A percentile compares a stretch with the other conserved stretches of the same genome.
phyloP scores from a whole-genome alignment of 1,140 invertebrate genomes.

The Panulirus ornatus region DNA sequence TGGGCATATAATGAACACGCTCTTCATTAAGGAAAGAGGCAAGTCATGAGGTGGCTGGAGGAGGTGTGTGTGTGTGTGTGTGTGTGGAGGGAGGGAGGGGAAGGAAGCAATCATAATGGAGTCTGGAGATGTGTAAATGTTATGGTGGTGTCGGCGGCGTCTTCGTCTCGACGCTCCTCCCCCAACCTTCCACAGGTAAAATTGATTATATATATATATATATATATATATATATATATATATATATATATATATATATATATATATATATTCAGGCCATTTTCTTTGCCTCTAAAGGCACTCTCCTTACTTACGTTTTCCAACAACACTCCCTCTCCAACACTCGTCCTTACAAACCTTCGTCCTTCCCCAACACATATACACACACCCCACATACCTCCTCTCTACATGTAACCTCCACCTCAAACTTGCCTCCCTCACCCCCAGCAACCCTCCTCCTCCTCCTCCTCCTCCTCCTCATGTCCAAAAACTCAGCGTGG shows the following conservation, averaged over 20 bases:
- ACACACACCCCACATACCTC: not conserved
- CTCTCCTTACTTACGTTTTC: too few species aligned
- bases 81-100: too few species aligned
- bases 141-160: not conserved
- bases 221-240: too few species aligned
- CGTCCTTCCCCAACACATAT: not conserved
- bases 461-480: not conserved
- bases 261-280: not conserved
- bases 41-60: constrained; percentile 37
- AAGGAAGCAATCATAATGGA: constrained; percentile 30
- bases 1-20: constrained; percentile 49
- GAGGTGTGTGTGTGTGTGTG: not conserved
- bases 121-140: not conserved
- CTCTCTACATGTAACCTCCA: not conserved
- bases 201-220: not conserved
- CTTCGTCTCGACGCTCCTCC: not conserved
- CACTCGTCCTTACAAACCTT: not conserved
- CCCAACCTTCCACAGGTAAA: not conserved
- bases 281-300: too few species aligned
- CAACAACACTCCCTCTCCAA: not conserved
- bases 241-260: too few species aligned
- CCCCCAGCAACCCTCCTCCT: not conserved
- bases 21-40: constrained; percentile 59
- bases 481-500: constrained; percentile 33
- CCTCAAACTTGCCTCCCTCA: not conserved